phyloP scores from a whole-genome alignment of 2,888 invertebrate species.

The Arge pagana region DNA sequence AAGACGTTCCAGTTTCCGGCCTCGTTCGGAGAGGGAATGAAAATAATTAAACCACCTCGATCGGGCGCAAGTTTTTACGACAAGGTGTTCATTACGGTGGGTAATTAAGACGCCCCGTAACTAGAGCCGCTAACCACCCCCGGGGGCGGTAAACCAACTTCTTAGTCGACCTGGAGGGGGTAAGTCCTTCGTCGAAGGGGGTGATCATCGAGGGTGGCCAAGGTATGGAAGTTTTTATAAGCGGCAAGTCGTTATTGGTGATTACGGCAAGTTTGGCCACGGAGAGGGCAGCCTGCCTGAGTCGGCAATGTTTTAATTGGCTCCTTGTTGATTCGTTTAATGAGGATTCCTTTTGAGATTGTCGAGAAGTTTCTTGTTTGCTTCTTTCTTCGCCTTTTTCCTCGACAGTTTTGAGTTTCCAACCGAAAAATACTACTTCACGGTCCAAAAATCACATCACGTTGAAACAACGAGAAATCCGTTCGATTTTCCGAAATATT shows the following conservation, averaged over 20 bases:
- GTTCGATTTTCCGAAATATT: too few species aligned
- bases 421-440: too few species aligned
- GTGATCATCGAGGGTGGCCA: constrained; percentile 23
- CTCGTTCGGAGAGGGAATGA: constrained; percentile 31
- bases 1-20: constrained; percentile 9
- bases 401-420: too few species aligned
- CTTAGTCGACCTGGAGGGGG: constrained; percentile 39
- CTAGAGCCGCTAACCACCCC: constrained; percentile 56
- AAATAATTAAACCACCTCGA: constrained; percentile 54
- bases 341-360: constrained; percentile 10
- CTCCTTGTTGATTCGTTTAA: constrained; percentile 27
- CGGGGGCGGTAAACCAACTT: constrained; percentile 57
- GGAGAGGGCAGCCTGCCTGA: constrained; percentile 8
- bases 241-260: constrained; percentile 51
- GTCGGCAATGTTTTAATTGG: constrained; percentile 34
- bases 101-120: constrained; percentile 59
- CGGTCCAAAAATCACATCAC: too few species aligned
- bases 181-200: constrained; percentile 24
- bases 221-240: constrained; percentile 47
- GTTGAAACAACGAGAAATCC: too few species aligned
- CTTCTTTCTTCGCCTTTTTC: too few species aligned
- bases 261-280: constrained; percentile 49
- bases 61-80: constrained; percentile 57
- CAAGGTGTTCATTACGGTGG: constrained; percentile 59
- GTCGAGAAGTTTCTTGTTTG: too few species aligned